Conservation (phyloP, 2,797 vertebrate genomes). For the Chiroxiphia lanceolata region DNA sequence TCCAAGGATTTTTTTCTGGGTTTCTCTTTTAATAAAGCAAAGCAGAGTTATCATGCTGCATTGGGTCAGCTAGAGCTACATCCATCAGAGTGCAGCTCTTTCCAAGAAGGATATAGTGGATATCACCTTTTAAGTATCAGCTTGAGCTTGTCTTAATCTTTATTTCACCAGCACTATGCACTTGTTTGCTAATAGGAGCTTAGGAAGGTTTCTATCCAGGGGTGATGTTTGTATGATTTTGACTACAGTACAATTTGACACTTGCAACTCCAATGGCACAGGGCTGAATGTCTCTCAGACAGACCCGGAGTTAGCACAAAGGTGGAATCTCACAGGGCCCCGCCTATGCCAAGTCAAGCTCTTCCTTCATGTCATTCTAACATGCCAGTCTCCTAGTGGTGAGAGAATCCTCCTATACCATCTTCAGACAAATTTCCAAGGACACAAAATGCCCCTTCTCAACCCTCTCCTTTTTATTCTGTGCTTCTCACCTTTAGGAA, state of each 20-base stretch:
- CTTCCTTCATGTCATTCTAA: background rate
- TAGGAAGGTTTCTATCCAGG: background rate
- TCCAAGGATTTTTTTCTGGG: background rate
- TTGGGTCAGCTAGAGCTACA: background rate
- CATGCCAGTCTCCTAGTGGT: fast-evolving
- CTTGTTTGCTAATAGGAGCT: background rate
- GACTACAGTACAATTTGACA: background rate
- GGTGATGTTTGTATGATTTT: background rate
- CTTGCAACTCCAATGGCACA: fast-evolving
- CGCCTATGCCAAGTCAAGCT: background rate
- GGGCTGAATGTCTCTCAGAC: background rate
- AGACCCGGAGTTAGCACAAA: fast-evolving
- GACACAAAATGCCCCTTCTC: fast-evolving
- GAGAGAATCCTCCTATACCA: background rate
- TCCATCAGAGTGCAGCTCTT: background rate
- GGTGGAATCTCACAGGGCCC: background rate
- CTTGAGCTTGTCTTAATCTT: background rate
- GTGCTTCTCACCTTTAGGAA: background rate
- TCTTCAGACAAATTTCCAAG: background rate
- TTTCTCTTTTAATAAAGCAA: background rate
- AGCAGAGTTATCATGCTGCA: background rate
- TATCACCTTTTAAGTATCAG: background rate
- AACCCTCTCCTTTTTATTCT: background rate
- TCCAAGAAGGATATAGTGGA: background rate
- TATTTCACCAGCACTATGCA: background rate